Conservation (phyloP, 2,888 invertebrate genomes). For the Minunthozetes semirufus region DNA sequence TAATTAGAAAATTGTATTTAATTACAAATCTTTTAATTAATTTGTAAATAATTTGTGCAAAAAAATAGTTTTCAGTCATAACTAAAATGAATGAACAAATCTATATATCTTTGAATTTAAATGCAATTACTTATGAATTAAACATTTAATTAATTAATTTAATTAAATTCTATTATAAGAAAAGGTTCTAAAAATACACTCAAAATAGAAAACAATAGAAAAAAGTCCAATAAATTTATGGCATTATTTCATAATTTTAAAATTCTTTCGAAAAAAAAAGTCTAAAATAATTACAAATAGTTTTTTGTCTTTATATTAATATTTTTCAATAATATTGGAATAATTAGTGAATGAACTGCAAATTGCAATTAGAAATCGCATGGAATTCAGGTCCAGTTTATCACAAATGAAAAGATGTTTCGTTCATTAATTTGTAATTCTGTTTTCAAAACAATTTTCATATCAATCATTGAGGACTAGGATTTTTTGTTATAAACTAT, state of each 20-base stretch:
- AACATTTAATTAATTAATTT: not conserved
- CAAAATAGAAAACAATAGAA: not conserved
- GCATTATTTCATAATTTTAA: not conserved
- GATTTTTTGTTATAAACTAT: not conserved
- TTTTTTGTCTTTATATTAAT: not conserved
- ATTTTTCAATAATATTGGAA: not conserved
- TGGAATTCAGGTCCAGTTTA: slow-evolving; percentile 3
- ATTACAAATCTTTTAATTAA: not conserved
- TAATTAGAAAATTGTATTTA: not conserved
- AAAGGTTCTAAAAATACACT: not conserved
- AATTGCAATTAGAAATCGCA: not conserved
- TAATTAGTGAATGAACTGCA: not conserved
- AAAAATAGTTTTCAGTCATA: not conserved
- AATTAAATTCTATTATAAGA: slow-evolving; percentile 7
- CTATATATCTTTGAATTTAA: not conserved
- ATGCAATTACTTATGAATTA: slow-evolving; percentile 1
- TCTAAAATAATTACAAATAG: not conserved
- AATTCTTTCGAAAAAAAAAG: not conserved
- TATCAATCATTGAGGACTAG: slow-evolving; percentile 19
- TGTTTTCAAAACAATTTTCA: not conserved
- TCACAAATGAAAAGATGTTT: slow-evolving; percentile 1
- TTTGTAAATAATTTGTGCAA: slow-evolving; percentile 22
- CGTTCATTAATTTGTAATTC: slow-evolving; percentile 1
- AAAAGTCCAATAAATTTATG: not conserved
- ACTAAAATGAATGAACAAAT: not conserved